A percentile compares a stretch with the other conserved stretches of the same genome.
These are phyloP conservation scores for Hypocryptadius cinnamomeus DNA, from an alignment of 2,113 vertebrate genomes.

Conservation along the genomic window DNA sequence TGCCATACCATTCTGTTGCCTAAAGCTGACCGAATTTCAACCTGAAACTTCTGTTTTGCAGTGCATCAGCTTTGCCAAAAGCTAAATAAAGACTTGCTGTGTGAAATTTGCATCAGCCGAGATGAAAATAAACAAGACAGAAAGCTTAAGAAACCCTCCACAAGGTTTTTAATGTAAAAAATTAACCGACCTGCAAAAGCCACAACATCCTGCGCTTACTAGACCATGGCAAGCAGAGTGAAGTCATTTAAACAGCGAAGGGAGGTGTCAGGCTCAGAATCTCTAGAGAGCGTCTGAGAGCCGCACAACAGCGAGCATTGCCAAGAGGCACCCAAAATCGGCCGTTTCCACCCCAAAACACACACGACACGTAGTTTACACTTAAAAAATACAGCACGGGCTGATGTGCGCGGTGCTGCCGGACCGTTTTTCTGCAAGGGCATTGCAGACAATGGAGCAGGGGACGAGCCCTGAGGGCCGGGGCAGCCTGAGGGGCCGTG, in stretches of 20 bases:
- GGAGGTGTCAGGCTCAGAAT: neutral
- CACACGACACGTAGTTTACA: accelerated
- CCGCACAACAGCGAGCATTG: accelerated
- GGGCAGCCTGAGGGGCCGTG: neutral
- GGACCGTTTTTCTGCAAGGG: neutral
- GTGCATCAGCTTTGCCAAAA: accelerated
- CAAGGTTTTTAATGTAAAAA: neutral
- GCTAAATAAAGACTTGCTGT: neutral
- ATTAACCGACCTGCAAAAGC: neutral
- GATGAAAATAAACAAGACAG: neutral
- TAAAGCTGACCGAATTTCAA: neutral
- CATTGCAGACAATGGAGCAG: neutral
- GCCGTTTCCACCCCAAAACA: neutral
- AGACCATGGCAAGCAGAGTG: neutral
- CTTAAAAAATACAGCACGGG: accelerated
- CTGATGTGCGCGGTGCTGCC: neutral
- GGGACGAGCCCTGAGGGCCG: neutral
- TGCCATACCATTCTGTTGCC: neutral
- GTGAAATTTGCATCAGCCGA: neutral
- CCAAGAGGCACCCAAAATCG: accelerated
- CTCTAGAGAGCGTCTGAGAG: neutral
- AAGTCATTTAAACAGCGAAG: neutral
- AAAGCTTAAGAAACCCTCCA: neutral
- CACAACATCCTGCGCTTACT: neutral
- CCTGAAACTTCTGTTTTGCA: neutral